phyloP scores from a whole-genome alignment of 2,113 vertebrate species.

The Neodontobutis hainanensis region DNA sequence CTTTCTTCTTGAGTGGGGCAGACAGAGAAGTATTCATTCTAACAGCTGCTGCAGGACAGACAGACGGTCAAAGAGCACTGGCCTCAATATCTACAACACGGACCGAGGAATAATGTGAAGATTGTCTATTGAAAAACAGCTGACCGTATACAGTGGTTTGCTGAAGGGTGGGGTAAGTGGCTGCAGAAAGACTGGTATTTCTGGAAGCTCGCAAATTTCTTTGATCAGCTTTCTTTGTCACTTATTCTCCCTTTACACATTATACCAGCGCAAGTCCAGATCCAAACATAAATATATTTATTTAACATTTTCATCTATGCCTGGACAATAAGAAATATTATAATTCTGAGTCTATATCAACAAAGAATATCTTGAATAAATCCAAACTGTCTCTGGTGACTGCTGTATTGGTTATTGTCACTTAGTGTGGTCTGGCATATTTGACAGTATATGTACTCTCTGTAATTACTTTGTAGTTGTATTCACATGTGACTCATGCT shows the following conservation, averaged over 20 bases:
- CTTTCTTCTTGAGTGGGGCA: slow-evolving; percentile 51
- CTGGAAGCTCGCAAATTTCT: slow-evolving; percentile 34
- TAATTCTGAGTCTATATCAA: too few species aligned
- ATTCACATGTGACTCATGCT: too few species aligned
- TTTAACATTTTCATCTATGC: not conserved
- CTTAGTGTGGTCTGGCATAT: too few species aligned
- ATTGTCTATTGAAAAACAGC: slow-evolving; percentile 49
- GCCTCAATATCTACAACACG: slow-evolving; percentile 42
- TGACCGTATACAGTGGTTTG: slow-evolving; percentile 38
- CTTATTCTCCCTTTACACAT: not conserved
- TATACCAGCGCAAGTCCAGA: not conserved
- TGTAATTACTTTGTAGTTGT: too few species aligned
- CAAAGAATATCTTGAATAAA: too few species aligned
- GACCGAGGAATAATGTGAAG: slow-evolving; percentile 34
- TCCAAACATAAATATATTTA: not conserved
- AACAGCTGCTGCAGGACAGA: slow-evolving; percentile 54
- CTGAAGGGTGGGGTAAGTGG: slow-evolving; percentile 4
- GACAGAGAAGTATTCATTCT: slow-evolving; percentile 57
- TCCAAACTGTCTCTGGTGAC: too few species aligned
- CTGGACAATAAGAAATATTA: too few species aligned
- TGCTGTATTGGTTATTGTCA: too few species aligned
- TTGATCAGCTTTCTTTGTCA: slow-evolving; percentile 23
- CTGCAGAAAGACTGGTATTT: slow-evolving; percentile 59
- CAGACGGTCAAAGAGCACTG: slow-evolving; percentile 50
- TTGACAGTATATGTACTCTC: too few species aligned